Evolutionary conservation across 1,140 invertebrate genomes (phyloP).

Genomic region (Charaxes varanes): DNA sequence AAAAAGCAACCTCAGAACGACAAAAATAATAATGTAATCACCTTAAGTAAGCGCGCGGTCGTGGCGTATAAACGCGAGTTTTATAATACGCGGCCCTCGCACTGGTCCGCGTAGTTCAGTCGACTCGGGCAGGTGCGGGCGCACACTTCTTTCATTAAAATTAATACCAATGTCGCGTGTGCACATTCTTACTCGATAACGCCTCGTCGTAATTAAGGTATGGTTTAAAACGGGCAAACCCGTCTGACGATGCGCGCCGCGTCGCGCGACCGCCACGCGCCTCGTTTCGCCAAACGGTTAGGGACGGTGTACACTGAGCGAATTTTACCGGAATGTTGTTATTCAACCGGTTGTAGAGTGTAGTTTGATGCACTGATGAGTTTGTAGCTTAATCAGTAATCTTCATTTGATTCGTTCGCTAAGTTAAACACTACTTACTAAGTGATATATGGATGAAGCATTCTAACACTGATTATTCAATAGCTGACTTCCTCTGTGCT

Average conservation of each 20-base stretch:
- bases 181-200: slow-evolving; percentile 72
- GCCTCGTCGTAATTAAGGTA: slow-evolving; percentile 67
- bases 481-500: too few species aligned
- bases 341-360: too few species aligned
- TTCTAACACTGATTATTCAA: too few species aligned
- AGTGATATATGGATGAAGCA: too few species aligned
- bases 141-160: slow-evolving; percentile 74
- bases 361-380: too few species aligned
- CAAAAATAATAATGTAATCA: slow-evolving; percentile 6
- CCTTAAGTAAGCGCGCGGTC: slow-evolving; percentile 12
- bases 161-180: slow-evolving; percentile 73
- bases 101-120: slow-evolving; percentile 40
- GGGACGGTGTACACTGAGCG: slow-evolving; percentile 9
- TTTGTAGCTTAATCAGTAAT: too few species aligned
- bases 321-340: too few species aligned
- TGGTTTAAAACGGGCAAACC: slow-evolving; percentile 53
- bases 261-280: slow-evolving; percentile 62
- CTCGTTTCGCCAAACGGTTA: slow-evolving; percentile 17
- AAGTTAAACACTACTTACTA: too few species aligned
- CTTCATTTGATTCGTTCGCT: too few species aligned
- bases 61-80: slow-evolving; percentile 11
- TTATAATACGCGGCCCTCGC: slow-evolving; percentile 18
- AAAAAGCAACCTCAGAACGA: background rate
- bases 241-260: slow-evolving; percentile 26
- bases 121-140: slow-evolving; percentile 63